These are phyloP conservation scores for Astyanax mexicanus DNA, from an alignment of 2,797 vertebrate genomes.

Conservation along the genomic window DNA sequence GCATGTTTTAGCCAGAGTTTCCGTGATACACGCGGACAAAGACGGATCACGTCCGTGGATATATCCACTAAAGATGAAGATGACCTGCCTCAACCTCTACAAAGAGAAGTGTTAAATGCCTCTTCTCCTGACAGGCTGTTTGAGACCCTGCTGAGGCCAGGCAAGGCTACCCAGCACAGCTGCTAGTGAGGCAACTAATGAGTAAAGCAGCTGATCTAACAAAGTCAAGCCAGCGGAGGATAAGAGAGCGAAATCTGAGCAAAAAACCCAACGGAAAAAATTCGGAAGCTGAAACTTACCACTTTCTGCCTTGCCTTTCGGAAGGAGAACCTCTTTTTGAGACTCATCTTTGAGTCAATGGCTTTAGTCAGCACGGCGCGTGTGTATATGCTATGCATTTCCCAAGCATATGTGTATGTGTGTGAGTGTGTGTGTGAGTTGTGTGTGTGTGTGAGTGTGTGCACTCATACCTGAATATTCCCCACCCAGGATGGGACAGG, in stretches of 20 bases:
- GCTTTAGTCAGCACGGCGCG: slow-evolving; percentile 66
- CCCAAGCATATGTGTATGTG: not conserved
- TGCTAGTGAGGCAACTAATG: slow-evolving; percentile 63
- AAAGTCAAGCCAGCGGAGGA: slow-evolving; percentile 56
- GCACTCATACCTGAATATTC: slow-evolving; percentile 79
- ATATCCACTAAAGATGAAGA: slow-evolving; percentile 4
- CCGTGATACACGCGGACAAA: slow-evolving; percentile 4
- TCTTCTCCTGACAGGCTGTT: not conserved
- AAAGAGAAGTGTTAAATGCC: slow-evolving; percentile 11
- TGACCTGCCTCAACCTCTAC: slow-evolving; percentile 16
- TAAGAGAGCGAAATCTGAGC: slow-evolving; percentile 18
- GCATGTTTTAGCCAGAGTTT: slow-evolving; percentile 33
- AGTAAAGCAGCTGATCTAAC: slow-evolving; percentile 78
- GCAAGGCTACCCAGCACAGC: slow-evolving; percentile 41
- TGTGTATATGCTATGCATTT: slow-evolving; percentile 37
- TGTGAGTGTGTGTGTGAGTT: slow-evolving; percentile 37
- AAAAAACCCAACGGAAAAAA: slow-evolving; percentile 34
- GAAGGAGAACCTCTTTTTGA: slow-evolving; percentile 83
- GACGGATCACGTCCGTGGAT: slow-evolving; percentile 19
- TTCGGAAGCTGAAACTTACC: slow-evolving; percentile 72
- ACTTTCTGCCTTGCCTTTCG: slow-evolving; percentile 73
- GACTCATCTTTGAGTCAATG: slow-evolving; percentile 67
- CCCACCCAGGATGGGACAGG: slow-evolving; percentile 69
- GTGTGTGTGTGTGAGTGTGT: slow-evolving; percentile 28
- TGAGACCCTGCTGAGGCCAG: slow-evolving; percentile 39